Evolutionary conservation across 2,797 vertebrate genomes (phyloP).

Genomic region (Channa striata): DNA sequence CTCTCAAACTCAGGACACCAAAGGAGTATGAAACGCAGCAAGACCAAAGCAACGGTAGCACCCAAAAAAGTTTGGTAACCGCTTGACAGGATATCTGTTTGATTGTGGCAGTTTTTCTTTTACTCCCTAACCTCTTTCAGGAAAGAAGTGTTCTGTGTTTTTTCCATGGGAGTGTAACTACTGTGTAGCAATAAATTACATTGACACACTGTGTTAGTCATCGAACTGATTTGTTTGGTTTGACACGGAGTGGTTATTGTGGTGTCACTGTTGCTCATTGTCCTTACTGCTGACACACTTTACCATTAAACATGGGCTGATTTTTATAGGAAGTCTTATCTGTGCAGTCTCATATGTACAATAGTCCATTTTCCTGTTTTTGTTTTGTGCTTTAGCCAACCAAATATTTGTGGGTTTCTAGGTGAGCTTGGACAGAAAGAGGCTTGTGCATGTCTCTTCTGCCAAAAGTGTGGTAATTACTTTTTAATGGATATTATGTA

Average conservation of each 20-base stretch:
- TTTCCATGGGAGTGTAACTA: constrained; percentile 11
- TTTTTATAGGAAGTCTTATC: constrained; percentile 17
- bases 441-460: constrained; percentile 44
- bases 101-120: neutral
- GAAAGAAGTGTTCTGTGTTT: constrained; percentile 23
- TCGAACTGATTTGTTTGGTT: constrained; percentile 15
- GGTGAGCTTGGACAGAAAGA: constrained; percentile 31
- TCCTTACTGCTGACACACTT: neutral
- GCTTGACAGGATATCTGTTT: constrained; percentile 9
- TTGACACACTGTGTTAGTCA: constrained; percentile 37
- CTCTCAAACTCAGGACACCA: neutral
- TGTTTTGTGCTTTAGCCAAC: constrained; percentile 25
- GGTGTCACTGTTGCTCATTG: constrained; percentile 5
- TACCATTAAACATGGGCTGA: neutral
- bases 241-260: constrained; percentile 20
- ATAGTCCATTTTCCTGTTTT: constrained; percentile 38
- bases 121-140: neutral
- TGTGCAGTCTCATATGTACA: constrained; percentile 20
- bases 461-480: constrained; percentile 49
- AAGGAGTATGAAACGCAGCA: constrained; percentile 20
- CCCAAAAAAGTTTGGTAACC: constrained; percentile 53
- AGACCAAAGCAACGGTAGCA: constrained; percentile 26
- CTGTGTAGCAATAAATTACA: constrained; percentile 16
- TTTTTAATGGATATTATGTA: constrained; percentile 61
- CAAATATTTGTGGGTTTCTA: constrained; percentile 32